Evolutionary conservation across 2,113 vertebrate species (phyloP), one percentile per base, ranked within the genome.

Genomic region (Poeciliopsis turrubarensis): DNA sequence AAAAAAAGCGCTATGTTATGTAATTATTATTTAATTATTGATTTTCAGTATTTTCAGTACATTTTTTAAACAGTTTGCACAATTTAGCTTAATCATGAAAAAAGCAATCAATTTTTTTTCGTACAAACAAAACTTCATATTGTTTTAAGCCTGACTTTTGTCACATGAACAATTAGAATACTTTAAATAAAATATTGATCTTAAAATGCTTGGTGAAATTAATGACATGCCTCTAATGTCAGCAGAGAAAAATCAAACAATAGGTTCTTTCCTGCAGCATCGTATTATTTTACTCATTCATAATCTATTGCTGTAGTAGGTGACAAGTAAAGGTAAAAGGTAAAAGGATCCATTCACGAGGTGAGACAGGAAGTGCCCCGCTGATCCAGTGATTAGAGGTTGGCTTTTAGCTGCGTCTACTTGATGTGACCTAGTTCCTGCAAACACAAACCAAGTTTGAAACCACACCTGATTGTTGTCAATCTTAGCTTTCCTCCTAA

Each of bases 381-480:
- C 44, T 47, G 44, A 17, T 47, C 17, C 19, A 47, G 44, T 25
- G 8, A 2, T 57, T 57, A 25, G 19, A 22, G 1, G 44, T 39
- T 31, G 67, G 61, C 62, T 37, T 37, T 37, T 37, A 37, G 34
- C 34, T 4, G 25, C n/a, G 10, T n/a, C 4, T 2, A 4, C 14
- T 60, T 54, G 12, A 8, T 5, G 63, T 22, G 17, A n/a, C 51
- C 51, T 47, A 17, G 44, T 19, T 47, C 4, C 14, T 57, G 51
- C 51, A 57, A 8, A 7, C 57, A 57, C 14, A 29, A 32, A 44
- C 25, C 61, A 65, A 34, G 3, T 6, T 31, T 27, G 0, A n/a
- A 37, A 72, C 65, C 68, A 73, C 77, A 70, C 74, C 75, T 60
- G 72, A 81, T 47, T 47, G 32, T 54, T 54, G n/a, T 78, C 34